Base-by-base conservation (phyloP, 2,888 invertebrate species). In the Junonia oenone region DNA sequence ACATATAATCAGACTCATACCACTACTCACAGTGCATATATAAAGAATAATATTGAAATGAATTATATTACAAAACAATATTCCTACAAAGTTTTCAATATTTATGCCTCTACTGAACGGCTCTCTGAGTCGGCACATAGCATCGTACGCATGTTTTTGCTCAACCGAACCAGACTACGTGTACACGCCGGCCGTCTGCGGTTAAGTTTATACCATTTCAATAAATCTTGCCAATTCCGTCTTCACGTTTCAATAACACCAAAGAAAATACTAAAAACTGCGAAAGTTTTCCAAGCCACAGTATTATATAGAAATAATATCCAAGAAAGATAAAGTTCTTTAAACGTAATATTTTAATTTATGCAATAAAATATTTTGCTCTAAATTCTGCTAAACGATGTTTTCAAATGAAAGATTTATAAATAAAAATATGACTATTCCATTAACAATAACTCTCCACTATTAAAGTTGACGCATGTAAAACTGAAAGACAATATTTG, bases 221-320 rank as follows among this genome's bases (percentile, higher is more conserved):
- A 67, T 73, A 74, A 73, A 75, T 76, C 71, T 72, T 61, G 19
- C 53, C 19, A 48, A 38, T 33, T 33, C 27, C 48, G 45, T 26
- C 38, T 38, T 45, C 26, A 49, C 35, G 38, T 40, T 45, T 43
- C 31, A 37, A 48, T 45, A 53, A 22, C 31, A 45, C 45, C 13
- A 37, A 52, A 51, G 45, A 51, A 51, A 27, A 40, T 40, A 40
- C 2, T 11, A 38, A 17, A 33, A 38, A 38, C 11, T 38, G 9
- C 4, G 15, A 37, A 37, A 37, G 15, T 8, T 29, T 29, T 8
- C 29, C 8, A 6, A 5, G 1, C 8, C 8, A 29, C 29, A 6
- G 8, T 29, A 8, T 6, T 29, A 29, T 8, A 29, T 29, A 29
- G 29, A 8, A 8, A 29, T 9, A 6, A 29, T 29, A 29, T 29